Evolutionary conservation across 64 coral and sea anemone species (phyloP).

Genomic region (Montipora efflorescens): DNA sequence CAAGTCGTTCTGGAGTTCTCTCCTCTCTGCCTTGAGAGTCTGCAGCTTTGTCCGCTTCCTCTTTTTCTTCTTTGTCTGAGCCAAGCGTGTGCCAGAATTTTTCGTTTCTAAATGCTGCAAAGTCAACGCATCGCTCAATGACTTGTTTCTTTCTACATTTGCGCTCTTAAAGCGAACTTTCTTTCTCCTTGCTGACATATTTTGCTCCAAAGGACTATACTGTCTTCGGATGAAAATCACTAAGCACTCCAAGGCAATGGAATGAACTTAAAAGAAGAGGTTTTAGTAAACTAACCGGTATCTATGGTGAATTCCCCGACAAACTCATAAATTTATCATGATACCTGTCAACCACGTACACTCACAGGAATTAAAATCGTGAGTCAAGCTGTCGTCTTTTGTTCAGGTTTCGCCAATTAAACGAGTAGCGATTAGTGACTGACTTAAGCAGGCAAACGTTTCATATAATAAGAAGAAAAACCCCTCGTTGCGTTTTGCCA

Average conservation of each 20-base stretch:
- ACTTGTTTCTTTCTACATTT: neutral
- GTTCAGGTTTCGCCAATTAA: neutral
- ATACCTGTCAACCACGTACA: neutral
- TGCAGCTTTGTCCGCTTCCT: constrained; percentile 62
- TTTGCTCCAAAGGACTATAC: neutral
- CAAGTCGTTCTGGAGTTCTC: constrained; percentile 66
- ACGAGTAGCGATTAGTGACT: neutral
- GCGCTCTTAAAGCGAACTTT: constrained; percentile 33
- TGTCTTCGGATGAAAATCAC: neutral
- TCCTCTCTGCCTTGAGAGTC: constrained; percentile 63
- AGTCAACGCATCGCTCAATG: constrained; percentile 6
- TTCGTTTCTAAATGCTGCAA: neutral
- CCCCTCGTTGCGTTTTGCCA: neutral
- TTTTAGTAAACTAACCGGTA: constrained; percentile 21
- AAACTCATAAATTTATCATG: constrained; percentile 49
- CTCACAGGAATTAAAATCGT: neutral
- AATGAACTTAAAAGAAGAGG: too few species aligned
- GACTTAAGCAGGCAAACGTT: neutral
- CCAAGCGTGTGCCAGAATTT: neutral
- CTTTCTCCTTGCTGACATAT: constrained; percentile 16
- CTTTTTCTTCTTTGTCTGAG: constrained; percentile 25
- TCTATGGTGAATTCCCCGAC: constrained; percentile 15
- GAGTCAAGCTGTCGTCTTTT: neutral
- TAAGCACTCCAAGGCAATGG: neutral
- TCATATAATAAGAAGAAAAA: neutral